Percentiles rank a stretch among this genome's conserved stretches.
phyloP scores from a whole-genome alignment of 2,797 vertebrate genomes.

The Anguilla obscura region DNA sequence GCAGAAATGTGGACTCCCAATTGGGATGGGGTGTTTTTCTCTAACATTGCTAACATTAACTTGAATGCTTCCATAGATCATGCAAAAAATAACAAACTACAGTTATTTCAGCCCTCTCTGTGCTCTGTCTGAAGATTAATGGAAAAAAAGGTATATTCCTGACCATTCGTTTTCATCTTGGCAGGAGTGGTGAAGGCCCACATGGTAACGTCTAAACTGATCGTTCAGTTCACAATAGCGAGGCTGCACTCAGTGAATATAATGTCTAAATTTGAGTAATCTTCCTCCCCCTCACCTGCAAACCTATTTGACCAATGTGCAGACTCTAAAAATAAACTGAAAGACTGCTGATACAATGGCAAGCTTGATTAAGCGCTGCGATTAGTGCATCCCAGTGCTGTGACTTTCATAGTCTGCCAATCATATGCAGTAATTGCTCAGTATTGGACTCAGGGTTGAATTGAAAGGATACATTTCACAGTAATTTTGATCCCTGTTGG shows the following conservation, averaged over 20 bases:
- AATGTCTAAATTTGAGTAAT: neutral
- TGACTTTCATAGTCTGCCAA: slow-evolving; percentile 8
- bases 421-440: neutral
- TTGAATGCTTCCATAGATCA: slow-evolving; percentile 43
- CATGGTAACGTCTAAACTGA: neutral
- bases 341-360: slow-evolving; percentile 4
- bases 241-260: neutral
- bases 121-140: neutral
- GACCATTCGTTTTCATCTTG: neutral
- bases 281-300: neutral
- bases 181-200: neutral
- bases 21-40: slow-evolving; percentile 29
- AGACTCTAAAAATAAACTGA: neutral
- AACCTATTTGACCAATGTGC: neutral
- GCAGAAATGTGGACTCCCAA: neutral
- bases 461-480: neutral
- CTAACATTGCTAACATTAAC: slow-evolving; percentile 21
- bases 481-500: neutral
- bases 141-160: neutral
- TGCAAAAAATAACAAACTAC: slow-evolving; percentile 22
- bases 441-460: no score
- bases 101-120: neutral
- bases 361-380: slow-evolving; percentile 4
- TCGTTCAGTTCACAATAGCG: neutral
- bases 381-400: slow-evolving; percentile 1